phyloP scores from a whole-genome alignment of 2,797 vertebrate genomes.

The Ispidina picta region DNA sequence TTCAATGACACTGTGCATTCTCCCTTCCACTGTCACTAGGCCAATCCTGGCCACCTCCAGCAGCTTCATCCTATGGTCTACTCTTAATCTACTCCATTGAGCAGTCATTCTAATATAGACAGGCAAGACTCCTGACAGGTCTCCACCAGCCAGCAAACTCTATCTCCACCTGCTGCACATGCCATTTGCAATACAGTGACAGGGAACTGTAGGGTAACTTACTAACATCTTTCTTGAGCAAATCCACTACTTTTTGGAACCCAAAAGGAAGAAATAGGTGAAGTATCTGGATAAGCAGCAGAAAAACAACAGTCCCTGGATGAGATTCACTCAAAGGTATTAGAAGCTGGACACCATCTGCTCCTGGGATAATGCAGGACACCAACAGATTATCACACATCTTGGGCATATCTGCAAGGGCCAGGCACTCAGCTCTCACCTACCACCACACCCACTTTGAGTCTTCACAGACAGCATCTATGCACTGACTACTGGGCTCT shows the following conservation, averaged over 20 bases:
- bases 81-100: neutral
- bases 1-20: neutral
- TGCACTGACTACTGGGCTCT: neutral
- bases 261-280: neutral
- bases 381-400: neutral
- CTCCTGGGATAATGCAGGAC: neutral
- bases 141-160: neutral
- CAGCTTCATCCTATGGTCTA: neutral
- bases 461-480: neutral
- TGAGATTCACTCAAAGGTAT: neutral
- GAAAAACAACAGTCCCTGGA: neutral
- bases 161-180: neutral
- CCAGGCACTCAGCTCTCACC: neutral
- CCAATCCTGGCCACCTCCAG: neutral
- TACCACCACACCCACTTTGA: neutral
- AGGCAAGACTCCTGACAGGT: neutral
- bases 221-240: neutral
- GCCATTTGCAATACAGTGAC: neutral
- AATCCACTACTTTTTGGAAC: neutral
- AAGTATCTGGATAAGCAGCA: neutral
- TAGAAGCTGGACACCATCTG: neutral
- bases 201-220: neutral
- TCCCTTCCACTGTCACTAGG: neutral
- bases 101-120: neutral
- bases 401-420: neutral